Percentiles rank a stretch among this genome's conserved stretches.
These are phyloP conservation scores for Pangasius djambal DNA, from an alignment of 2,797 vertebrate genomes.

Conservation along the genomic window DNA sequence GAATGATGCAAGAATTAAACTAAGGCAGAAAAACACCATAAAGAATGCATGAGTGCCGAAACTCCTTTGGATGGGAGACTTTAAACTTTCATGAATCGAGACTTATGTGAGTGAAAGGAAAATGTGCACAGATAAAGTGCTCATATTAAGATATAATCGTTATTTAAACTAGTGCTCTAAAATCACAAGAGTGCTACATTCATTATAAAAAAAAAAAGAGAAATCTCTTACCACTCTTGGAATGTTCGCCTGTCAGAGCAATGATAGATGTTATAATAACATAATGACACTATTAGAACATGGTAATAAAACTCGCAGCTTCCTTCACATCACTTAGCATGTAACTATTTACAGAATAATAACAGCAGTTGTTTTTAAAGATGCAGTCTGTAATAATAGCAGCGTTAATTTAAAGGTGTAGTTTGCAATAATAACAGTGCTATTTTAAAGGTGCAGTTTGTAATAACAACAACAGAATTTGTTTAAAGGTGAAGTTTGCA, in stretches of 20 bases:
- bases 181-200: background rate
- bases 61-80: constrained; percentile 20
- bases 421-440: background rate
- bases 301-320: background rate
- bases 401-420: background rate
- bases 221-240: constrained; percentile 1
- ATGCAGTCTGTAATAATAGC: background rate
- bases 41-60: constrained; percentile 44
- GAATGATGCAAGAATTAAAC: constrained; percentile 52
- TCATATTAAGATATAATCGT: background rate
- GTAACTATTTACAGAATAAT: background rate
- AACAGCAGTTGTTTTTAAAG: background rate
- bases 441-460: background rate
- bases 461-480: background rate
- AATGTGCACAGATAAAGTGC: background rate
- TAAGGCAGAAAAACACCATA: constrained; percentile 39
- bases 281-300: background rate
- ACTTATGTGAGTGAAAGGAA: background rate
- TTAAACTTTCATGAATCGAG: constrained; percentile 13
- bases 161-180: background rate
- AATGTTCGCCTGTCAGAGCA: background rate
- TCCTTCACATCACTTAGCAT: too few relatives aligned
- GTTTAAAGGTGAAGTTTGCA: background rate
- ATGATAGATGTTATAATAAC: background rate
- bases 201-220: background rate